Evolutionary conservation across 2,888 invertebrate species (phyloP).

Genomic region (Anorthoa munda): DNA sequence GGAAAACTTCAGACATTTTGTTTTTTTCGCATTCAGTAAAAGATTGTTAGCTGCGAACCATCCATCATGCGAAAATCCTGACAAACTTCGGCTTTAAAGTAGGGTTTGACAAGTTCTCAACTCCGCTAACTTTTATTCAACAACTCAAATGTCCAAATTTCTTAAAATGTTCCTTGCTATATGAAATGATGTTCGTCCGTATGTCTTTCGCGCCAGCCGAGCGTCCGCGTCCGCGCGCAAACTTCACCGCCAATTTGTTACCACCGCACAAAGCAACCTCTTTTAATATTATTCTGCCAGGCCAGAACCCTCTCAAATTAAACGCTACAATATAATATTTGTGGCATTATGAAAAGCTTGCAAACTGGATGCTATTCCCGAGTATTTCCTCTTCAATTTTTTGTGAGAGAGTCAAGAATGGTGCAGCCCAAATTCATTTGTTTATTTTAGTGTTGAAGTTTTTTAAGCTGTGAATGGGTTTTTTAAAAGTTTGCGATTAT

Average conservation of each 20-base stretch:
- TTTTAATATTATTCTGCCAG: slow-evolving; percentile 81
- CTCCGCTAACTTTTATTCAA: no score
- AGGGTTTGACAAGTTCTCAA: no score
- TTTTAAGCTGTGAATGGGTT: not conserved
- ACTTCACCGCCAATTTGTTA: slow-evolving; percentile 84
- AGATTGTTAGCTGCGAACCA: no score
- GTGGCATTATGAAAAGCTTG: slow-evolving; percentile 69
- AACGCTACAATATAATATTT: slow-evolving; percentile 78
- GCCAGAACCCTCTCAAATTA: slow-evolving; percentile 80
- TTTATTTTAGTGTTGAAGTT: slow-evolving; percentile 22
- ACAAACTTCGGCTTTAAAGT: no score
- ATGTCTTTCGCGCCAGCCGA: slow-evolving; percentile 43
- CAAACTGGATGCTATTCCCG: slow-evolving; percentile 59
- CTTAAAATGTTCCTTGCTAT: not conserved
- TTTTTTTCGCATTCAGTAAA: no score
- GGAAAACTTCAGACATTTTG: no score
- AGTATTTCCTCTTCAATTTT: slow-evolving; percentile 55
- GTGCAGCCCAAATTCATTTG: slow-evolving; percentile 37
- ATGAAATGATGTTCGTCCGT: slow-evolving; percentile 20
- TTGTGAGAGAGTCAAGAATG: slow-evolving; percentile 36
- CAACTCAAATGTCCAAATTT: no score
- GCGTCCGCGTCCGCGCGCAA: slow-evolving; percentile 64
- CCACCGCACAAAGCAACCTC: slow-evolving; percentile 84
- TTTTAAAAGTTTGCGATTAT: not conserved
- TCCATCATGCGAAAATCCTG: no score